Evolutionary conservation across 2,113 vertebrate genomes (phyloP).

Genomic region (Cyanoramphus novaezelandiae): DNA sequence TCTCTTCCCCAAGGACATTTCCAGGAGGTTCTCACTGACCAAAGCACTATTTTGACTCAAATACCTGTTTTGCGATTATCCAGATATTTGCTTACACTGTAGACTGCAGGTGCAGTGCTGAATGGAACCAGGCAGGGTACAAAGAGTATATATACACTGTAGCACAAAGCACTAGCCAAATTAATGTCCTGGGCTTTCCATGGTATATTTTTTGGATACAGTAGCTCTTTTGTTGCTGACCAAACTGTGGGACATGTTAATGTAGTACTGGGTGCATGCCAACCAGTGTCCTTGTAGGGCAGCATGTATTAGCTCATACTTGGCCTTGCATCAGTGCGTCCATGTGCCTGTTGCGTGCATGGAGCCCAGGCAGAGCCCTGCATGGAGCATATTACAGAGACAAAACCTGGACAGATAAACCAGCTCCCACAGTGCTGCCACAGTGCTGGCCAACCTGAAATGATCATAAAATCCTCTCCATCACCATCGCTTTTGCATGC

Average conservation of each 20-base stretch:
- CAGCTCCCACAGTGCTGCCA: not conserved
- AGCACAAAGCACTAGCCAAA: not conserved
- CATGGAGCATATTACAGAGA: not conserved
- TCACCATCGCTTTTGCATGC: not conserved
- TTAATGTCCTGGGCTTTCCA: fast-evolving
- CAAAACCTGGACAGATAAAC: not conserved
- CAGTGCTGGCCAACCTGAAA: not conserved
- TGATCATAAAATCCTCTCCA: fast-evolving
- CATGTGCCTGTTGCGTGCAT: fast-evolving
- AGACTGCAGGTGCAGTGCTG: not conserved
- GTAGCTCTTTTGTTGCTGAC: not conserved
- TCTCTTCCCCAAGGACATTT: not conserved
- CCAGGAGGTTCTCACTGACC: not conserved
- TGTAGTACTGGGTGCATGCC: not conserved
- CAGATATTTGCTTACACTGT: not conserved
- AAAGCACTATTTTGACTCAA: not conserved
- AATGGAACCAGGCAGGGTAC: not conserved
- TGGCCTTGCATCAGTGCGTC: not conserved
- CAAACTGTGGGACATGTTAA: not conserved
- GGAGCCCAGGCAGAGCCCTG: not conserved
- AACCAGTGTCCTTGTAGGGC: not conserved
- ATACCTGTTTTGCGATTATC: not conserved
- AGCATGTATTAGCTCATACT: not conserved
- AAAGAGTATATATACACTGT: not conserved
- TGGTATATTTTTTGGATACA: not conserved